Evolutionary conservation across 2,113 vertebrate species (phyloP).

Genomic region (Carassius carassius): DNA sequence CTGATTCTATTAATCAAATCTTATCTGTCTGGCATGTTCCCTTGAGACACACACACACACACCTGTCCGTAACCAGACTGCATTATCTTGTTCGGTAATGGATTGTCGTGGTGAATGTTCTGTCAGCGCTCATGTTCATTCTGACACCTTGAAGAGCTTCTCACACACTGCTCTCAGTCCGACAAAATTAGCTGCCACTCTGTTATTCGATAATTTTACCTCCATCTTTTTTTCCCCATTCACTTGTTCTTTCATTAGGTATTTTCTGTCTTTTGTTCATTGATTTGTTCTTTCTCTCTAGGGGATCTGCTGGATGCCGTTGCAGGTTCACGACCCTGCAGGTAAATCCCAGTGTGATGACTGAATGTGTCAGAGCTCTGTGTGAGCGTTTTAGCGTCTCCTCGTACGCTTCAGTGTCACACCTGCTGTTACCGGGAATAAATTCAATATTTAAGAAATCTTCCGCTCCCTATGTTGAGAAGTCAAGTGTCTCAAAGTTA

Average conservation of each 20-base stretch:
- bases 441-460: conserved; percentile 6
- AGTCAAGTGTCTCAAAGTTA: background rate
- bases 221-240: background rate
- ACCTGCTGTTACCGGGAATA: conserved; percentile 1
- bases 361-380: background rate
- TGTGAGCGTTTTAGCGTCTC: background rate
- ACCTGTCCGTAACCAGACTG: background rate
- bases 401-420: background rate
- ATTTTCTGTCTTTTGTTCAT: background rate
- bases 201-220: background rate
- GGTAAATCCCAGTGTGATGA: conserved; percentile 5
- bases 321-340: conserved; percentile 5
- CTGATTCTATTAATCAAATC: conserved; percentile 17
- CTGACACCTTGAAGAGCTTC: conserved; percentile 12
- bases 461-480: background rate
- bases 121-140: conserved; percentile 18
- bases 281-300: background rate
- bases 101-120: conserved; percentile 33
- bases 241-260: background rate
- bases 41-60: background rate
- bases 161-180: background rate
- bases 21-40: conserved; percentile 34
- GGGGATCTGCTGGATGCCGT: background rate
- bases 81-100: conserved; percentile 44
- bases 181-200: background rate